phyloP scores from a whole-genome alignment of 2,797 vertebrate genomes.

The Sebastes wilsoni region DNA sequence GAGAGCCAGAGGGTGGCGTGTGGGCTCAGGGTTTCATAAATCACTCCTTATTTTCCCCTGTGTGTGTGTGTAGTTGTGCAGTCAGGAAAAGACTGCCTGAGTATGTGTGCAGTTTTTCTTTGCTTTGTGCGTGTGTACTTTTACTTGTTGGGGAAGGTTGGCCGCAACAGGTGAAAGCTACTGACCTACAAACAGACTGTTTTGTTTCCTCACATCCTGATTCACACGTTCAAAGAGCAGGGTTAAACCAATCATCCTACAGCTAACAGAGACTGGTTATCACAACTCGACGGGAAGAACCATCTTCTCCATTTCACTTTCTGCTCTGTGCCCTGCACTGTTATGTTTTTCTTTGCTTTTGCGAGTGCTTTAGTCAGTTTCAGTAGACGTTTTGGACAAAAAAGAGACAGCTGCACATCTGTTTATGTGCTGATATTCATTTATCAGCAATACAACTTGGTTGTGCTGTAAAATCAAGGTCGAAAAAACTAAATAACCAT shows the following conservation, averaged over 20 bases:
- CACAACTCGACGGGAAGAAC: neutral
- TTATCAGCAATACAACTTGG: neutral
- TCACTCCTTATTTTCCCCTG: slow-evolving; percentile 69
- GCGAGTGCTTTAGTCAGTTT: slow-evolving; percentile 8
- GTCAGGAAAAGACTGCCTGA: slow-evolving; percentile 17
- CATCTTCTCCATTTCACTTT: slow-evolving; percentile 14
- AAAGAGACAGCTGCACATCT: neutral
- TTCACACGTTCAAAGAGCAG: slow-evolving; percentile 5
- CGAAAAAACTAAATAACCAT: neutral
- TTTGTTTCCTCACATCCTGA: slow-evolving; percentile 18
- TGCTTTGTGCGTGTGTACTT: neutral
- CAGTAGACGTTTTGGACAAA: neutral
- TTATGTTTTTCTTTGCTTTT: slow-evolving; percentile 10
- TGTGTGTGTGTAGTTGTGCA: neutral
- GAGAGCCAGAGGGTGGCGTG: slow-evolving; percentile 87
- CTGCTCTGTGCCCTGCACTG: neutral
- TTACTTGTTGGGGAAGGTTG: slow-evolving; percentile 22
- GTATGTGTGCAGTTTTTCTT: slow-evolving; percentile 28
- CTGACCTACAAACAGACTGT: slow-evolving; percentile 6
- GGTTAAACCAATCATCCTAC: slow-evolving; percentile 22
- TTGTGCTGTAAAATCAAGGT: neutral
- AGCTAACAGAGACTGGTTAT: neutral
- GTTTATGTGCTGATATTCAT: neutral
- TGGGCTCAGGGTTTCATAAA: slow-evolving; percentile 79
- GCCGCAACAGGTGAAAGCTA: slow-evolving; percentile 50